A percentile compares a stretch with the other conserved stretches of the same genome.
Conservation (phyloP, 2,113 vertebrate genomes). For the Tenebrosternarchus preto region DNA sequence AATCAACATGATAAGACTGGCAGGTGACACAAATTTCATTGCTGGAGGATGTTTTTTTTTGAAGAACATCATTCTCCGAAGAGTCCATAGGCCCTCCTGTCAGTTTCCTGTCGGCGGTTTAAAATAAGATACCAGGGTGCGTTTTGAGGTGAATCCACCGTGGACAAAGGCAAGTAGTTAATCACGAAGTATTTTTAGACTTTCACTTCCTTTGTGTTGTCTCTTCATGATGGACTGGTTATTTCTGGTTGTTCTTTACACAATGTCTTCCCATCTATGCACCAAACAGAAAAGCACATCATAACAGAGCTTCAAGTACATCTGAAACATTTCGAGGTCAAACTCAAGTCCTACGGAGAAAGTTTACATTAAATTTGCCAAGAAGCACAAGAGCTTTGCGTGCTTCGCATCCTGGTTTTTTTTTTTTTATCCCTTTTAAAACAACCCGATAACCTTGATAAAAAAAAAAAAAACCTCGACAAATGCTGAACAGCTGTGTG, state of each 20-base stretch:
- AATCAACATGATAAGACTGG: constrained; percentile 5
- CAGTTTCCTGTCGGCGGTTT: constrained; percentile 17
- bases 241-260: constrained; percentile 35
- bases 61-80: constrained; percentile 12
- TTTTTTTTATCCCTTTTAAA: too few species aligned
- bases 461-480: not conserved
- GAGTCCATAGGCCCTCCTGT: constrained; percentile 16
- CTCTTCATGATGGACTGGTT: constrained; percentile 42
- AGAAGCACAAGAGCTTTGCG: not conserved
- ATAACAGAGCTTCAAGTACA: not conserved
- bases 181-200: constrained; percentile 66
- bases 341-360: not conserved
- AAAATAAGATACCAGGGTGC: constrained; percentile 46
- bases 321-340: not conserved
- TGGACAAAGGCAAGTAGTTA: constrained; percentile 62
- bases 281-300: not conserved
- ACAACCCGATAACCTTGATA: not conserved
- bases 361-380: not conserved
- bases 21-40: constrained; percentile 4
- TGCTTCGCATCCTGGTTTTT: not conserved
- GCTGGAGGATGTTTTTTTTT: constrained; percentile 18
- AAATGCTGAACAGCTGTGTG: not conserved
- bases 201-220: constrained; percentile 50
- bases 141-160: constrained; percentile 59
- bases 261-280: not conserved